Percentiles rank a stretch among this genome's conserved stretches.
Conservation (phyloP, 2,888 invertebrate genomes). For the Galerucella nymphaeae region DNA sequence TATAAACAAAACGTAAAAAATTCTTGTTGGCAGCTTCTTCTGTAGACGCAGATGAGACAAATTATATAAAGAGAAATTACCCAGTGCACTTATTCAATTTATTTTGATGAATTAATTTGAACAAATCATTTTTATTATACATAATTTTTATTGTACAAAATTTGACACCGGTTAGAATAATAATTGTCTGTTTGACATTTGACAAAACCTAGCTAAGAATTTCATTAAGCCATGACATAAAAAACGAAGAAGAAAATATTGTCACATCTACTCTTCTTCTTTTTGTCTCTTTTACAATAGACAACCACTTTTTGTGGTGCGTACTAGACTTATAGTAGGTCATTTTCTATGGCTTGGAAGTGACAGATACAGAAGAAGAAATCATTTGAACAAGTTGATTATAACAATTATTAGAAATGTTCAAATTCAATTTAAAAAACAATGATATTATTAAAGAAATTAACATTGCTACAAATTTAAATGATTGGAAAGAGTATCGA, state of each 20-base stretch:
- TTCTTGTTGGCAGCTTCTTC: slow-evolving; percentile 8
- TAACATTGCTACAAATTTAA: slow-evolving; percentile 33
- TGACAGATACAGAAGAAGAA: not conserved
- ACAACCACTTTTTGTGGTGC: no score
- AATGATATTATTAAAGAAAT: slow-evolving; percentile 42
- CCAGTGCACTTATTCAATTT: slow-evolving; percentile 61
- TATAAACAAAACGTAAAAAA: slow-evolving; percentile 19
- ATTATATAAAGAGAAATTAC: slow-evolving; percentile 55
- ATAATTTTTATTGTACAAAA: slow-evolving; percentile 31
- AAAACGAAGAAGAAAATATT: no score
- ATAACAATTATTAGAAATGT: slow-evolving; percentile 18
- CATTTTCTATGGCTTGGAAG: no score
- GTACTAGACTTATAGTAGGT: no score
- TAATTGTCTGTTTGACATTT: slow-evolving; percentile 17
- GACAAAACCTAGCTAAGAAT: not conserved
- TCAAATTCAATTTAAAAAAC: slow-evolving; percentile 46
- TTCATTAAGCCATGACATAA: no score
- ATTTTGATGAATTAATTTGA: slow-evolving; percentile 57
- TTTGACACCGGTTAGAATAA: slow-evolving; percentile 25
- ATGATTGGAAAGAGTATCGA: slow-evolving; percentile 45
- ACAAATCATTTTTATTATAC: slow-evolving; percentile 47
- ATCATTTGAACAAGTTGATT: no score
- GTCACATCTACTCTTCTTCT: no score
- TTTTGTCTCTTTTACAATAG: no score
- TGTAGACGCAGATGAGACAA: slow-evolving; percentile 39